A percentile compares a stretch with the other conserved stretches of the same genome.
Conservation (phyloP, 2,113 vertebrate genomes). For the Grallaria varia region DNA sequence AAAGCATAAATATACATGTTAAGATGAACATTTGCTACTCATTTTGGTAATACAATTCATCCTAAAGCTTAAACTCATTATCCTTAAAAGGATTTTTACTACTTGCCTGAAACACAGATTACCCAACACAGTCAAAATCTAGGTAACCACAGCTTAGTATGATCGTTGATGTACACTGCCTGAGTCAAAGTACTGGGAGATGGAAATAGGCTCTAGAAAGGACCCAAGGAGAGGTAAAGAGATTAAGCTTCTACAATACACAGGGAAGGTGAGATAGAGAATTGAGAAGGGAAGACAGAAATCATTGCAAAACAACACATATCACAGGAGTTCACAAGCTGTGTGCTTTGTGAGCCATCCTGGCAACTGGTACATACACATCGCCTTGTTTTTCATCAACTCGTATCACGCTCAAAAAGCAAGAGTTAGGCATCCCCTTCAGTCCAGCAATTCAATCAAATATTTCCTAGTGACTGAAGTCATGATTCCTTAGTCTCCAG, state of each 20-base stretch:
- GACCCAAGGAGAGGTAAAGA: not conserved
- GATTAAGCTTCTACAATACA: not conserved
- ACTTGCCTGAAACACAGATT: not conserved
- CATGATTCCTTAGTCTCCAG: not conserved
- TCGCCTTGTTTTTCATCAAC: not conserved
- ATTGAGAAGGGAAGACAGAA: not conserved
- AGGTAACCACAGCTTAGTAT: not conserved
- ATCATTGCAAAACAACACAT: not conserved
- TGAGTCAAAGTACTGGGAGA: not conserved
- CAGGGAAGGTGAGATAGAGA: not conserved
- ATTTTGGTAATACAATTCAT: not conserved
- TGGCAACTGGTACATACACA: not conserved
- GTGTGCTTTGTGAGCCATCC: not conserved
- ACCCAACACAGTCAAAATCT: not conserved
- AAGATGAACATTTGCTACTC: not conserved
- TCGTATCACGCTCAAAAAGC: not conserved
- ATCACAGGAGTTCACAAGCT: not conserved
- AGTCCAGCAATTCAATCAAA: not conserved
- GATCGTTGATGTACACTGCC: not conserved
- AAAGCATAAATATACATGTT: not conserved
- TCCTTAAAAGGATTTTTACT: not conserved
- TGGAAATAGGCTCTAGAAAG: not conserved
- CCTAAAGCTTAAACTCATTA: not conserved
- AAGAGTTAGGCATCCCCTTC: not conserved
- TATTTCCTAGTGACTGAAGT: not conserved